Conservation (phyloP, 2,797 vertebrate genomes). For the Australoheros facetus region DNA sequence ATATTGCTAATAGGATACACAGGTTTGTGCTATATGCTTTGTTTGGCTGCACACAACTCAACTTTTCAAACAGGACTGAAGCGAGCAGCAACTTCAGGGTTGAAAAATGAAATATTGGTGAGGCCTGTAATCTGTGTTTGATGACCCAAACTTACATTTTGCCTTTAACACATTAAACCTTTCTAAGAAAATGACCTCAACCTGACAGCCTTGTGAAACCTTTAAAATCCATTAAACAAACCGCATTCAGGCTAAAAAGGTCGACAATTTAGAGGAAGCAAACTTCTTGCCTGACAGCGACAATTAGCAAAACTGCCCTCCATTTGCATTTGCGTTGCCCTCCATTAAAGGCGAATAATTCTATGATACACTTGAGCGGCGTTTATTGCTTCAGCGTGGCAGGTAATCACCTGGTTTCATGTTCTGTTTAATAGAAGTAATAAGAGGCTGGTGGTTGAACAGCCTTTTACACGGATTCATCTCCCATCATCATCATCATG, state of each 20-base stretch:
- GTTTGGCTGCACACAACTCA: no score
- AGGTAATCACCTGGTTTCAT: conserved; percentile 46
- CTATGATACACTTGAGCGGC: conserved; percentile 16
- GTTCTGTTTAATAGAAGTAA: conserved; percentile 27
- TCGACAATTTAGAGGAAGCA: conserved; percentile 22
- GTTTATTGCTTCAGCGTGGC: conserved; percentile 25
- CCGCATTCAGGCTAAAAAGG: conserved; percentile 10
- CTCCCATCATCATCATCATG: conserved; percentile 7
- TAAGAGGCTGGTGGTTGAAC: conserved; percentile 19
- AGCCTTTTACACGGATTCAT: conserved; percentile 18
- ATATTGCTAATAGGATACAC: no score
- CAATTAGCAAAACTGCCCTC: conserved; percentile 53
- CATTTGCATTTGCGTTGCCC: conserved; percentile 42
- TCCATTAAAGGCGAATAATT: conserved; percentile 39
- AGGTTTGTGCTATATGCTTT: no score
- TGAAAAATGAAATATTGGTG: no score
- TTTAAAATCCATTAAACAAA: conserved; percentile 47
- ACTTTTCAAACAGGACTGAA: no score
- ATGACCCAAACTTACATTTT: conserved; percentile 5
- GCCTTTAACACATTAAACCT: background rate
- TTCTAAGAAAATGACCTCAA: background rate
- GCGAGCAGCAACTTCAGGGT: no score
- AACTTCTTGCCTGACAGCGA: conserved; percentile 19
- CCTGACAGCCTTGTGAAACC: conserved; percentile 12
- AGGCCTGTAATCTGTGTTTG: background rate